Percentiles rank a stretch among this genome's conserved stretches.
These are phyloP conservation scores for Zaprionus nigranus DNA, from an alignment of 1,140 invertebrate genomes.

Conservation along the genomic window DNA sequence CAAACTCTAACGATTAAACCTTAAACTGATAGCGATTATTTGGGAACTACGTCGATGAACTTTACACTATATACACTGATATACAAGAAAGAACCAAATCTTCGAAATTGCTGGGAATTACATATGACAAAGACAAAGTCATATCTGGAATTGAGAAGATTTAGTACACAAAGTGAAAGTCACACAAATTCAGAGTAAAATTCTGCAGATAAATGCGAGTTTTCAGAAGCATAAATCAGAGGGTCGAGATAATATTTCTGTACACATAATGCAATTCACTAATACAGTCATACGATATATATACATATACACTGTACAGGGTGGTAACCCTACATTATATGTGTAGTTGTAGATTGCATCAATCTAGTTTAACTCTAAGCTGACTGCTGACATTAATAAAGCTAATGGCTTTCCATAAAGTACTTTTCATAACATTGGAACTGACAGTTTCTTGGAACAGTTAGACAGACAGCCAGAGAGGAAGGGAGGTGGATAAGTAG, in stretches of 20 bases:
- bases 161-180: neutral
- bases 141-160: too few relatives aligned
- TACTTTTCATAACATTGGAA: conserved; percentile 3
- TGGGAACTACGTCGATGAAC: neutral
- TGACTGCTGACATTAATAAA: conserved; percentile 11
- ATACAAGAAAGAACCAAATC: neutral
- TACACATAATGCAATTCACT: neutral
- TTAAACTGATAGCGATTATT: conserved; percentile 18
- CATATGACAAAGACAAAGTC: neutral
- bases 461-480: neutral
- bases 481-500: neutral
- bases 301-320: neutral
- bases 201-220: neutral
- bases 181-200: neutral
- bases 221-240: neutral
- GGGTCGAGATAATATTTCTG: neutral
- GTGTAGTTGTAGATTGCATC: neutral
- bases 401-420: conserved; percentile 14
- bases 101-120: conserved; percentile 3
- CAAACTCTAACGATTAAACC: neutral
- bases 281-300: neutral
- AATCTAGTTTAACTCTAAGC: neutral
- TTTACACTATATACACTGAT: conserved; percentile 13
- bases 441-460: neutral
- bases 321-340: neutral